Conservation (phyloP, 2,797 vertebrate species). For the Alcedo quadribrachys region DNA sequence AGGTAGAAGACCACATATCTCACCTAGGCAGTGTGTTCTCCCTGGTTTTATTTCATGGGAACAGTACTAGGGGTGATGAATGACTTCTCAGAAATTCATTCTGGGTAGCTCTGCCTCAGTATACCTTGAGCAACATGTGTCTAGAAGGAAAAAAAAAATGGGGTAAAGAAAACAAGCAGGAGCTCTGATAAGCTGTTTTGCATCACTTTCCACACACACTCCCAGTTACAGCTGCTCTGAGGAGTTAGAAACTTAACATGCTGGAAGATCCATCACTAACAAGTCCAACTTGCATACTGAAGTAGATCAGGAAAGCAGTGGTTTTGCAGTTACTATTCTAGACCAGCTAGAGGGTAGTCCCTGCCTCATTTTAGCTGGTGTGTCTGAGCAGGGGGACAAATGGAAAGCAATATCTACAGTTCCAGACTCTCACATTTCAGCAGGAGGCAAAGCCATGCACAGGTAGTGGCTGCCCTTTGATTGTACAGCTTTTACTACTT, state of each 20-base stretch:
- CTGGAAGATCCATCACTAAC: not conserved
- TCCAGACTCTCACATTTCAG: not conserved
- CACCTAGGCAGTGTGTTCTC: fast-evolving
- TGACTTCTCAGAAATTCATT: not conserved
- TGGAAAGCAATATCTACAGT: not conserved
- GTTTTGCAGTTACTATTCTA: not conserved
- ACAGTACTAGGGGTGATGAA: not conserved
- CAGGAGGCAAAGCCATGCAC: not conserved
- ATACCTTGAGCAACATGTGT: fast-evolving
- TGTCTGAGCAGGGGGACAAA: not conserved
- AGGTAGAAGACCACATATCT: not conserved
- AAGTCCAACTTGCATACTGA: not conserved
- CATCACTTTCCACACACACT: not conserved
- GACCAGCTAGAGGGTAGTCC: not conserved
- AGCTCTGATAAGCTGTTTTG: not conserved
- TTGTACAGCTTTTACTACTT: not conserved
- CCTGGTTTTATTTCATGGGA: not conserved
- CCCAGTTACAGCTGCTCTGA: not conserved
- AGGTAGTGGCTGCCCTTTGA: not conserved
- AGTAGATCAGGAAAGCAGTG: not conserved
- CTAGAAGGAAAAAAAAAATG: not conserved
- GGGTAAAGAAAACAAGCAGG: not conserved
- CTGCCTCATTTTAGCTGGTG: not conserved
- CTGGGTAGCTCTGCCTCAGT: not conserved
- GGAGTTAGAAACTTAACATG: not conserved